Evolutionary conservation across 2,888 invertebrate species (phyloP), one percentile per base, ranked within the genome.

Genomic region (Rhopalosiphum nymphaeae): DNA sequence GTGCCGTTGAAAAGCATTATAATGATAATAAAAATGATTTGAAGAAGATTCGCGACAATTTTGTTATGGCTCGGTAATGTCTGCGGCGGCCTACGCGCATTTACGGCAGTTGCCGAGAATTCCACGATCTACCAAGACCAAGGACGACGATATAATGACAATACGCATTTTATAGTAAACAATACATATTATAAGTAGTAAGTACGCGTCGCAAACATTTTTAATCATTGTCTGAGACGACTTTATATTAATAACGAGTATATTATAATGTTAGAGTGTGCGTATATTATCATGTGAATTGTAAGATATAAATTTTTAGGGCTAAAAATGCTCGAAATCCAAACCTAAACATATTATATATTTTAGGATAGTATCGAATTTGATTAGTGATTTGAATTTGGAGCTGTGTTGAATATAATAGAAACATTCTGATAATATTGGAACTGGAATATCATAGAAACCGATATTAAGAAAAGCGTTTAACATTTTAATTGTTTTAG

Each of bases 11-110:
- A 91, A 91, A 91, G 84, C 56, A 56, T 42, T 57, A 61, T 25
- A 86, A 91, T 56, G 21, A 16, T 16, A 53, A 84, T 78, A 36
- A 67, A 67, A 78, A 56, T 53, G 44, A 44, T 85, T 49, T 53
- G 67, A 91, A 90, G 87, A 94, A 26, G 91, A 86, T 93, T 53
- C 91, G 93, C 78, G 91, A 94, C 84, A 25, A 49, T 61, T 87
- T 84, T 56, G 88, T 93, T 86, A 89, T 93, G 49, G n/a, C 44
- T 26, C 57, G 46, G 46, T 36, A 57, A 89, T 42, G 46, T 13
- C 36, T 78, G 1, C 46, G 7, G 21, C 84, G n/a, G 44, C 93
- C 89, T 90, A 93, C 93, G 85, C 85, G 25, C 84, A 56, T 42
- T 42, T 56, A 42, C 44, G 1, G 29, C 53, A 26, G 88, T 87